A percentile compares a stretch with the other conserved stretches of the same genome.
phyloP scores from a whole-genome alignment of 2,888 invertebrate species.

The Andrena fulva region DNA sequence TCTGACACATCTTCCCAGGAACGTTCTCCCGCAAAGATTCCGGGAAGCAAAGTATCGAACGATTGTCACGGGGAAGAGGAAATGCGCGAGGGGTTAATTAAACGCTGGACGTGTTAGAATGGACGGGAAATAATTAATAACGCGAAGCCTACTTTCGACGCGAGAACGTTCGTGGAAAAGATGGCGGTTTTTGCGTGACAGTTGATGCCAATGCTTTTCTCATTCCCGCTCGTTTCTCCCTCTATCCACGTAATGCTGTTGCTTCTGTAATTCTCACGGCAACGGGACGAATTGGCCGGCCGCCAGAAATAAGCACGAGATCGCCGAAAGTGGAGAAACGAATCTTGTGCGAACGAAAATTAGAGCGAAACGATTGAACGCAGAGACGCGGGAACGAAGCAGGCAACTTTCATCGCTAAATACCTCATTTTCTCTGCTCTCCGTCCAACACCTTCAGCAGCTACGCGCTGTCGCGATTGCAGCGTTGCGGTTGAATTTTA shows the following conservation, averaged over 20 bases:
- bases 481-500: neutral
- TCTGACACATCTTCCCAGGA: neutral
- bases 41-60: neutral
- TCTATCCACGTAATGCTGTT: constrained; percentile 30
- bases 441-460: neutral
- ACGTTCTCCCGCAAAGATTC: neutral
- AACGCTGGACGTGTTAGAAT: neutral
- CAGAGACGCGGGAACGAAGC: constrained; percentile 41
- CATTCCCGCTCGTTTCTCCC: constrained; percentile 58
- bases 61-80: neutral
- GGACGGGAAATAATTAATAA: constrained; percentile 11
- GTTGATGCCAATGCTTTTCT: constrained; percentile 39
- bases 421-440: constrained; percentile 64
- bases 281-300: constrained; percentile 20
- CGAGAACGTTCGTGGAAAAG: constrained; percentile 56
- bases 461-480: constrained; percentile 9
- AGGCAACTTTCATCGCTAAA: constrained; percentile 39
- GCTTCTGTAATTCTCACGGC: constrained; percentile 15
- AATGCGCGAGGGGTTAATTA: neutral
- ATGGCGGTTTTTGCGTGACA: constrained; percentile 66
- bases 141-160: constrained; percentile 18
- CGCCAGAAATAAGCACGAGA: constrained; percentile 23
- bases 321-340: neutral
- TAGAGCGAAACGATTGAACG: neutral
- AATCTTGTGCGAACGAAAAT: neutral